Percentiles rank a stretch among this genome's conserved stretches.
These are phyloP conservation scores for Collichthys lucidus DNA, from an alignment of 2,113 vertebrate species.

Conservation along the genomic window DNA sequence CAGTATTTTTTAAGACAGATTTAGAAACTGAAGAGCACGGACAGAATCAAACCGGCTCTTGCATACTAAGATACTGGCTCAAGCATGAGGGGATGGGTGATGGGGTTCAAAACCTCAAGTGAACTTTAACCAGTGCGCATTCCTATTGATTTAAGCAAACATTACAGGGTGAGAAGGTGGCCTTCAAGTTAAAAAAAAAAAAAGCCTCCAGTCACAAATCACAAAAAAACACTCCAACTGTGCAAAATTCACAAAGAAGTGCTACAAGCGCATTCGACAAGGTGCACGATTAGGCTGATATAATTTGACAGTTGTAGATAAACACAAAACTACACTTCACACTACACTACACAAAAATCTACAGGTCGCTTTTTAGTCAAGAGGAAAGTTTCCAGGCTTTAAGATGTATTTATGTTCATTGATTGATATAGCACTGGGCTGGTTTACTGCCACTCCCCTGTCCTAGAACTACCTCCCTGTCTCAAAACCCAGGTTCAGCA, in stretches of 20 bases:
- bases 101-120: constrained; percentile 70
- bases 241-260: constrained; percentile 38
- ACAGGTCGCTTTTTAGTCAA: neutral
- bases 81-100: constrained; percentile 36
- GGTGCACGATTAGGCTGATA: neutral
- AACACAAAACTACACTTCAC: neutral
- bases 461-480: constrained; percentile 52
- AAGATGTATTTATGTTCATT: constrained; percentile 11
- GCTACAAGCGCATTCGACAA: constrained; percentile 15
- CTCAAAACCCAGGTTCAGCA: constrained; percentile 84
- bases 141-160: constrained; percentile 77
- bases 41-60: constrained; percentile 25
- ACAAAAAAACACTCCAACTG: constrained; percentile 12
- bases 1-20: constrained; percentile 9
- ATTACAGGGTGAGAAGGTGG: constrained; percentile 59
- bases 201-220: neutral
- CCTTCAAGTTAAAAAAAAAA: constrained; percentile 37
- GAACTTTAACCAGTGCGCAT: constrained; percentile 81
- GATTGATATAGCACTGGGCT: constrained; percentile 3
- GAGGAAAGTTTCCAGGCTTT: neutral
- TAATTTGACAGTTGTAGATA: neutral
- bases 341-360: no score
- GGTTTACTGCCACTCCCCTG: constrained; percentile 35
- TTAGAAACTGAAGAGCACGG: constrained; percentile 7
- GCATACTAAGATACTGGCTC: constrained; percentile 27